Base-by-base conservation (phyloP, 1,140 invertebrate genomes). In the Drosophila kepulauana region DNA sequence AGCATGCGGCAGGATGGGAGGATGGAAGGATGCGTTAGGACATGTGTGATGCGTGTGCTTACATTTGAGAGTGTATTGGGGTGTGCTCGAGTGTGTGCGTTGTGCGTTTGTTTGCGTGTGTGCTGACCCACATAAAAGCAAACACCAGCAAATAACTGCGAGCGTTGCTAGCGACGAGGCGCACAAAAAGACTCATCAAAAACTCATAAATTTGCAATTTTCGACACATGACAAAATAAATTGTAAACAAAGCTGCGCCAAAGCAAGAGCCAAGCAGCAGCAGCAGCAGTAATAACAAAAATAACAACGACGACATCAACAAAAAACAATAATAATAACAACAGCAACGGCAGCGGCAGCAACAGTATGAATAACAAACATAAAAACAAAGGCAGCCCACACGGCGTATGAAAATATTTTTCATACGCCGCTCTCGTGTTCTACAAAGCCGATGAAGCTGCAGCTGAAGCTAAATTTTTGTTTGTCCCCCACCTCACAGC, bases 151-250 rank as follows among this genome's bases (percentile, higher is more conserved):
- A 48, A 77, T 72, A 72, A 79, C 72, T 68, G 48, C 51, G 48
- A 62, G 65, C 62, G 58, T 33, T 48, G 67, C 69, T 54, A 78
- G 64, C 73, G 66, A 79, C 72, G 61, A 75, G 41, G 56, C 70
- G 66, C 82, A 86, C 82, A 87, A 87, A 87, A 87, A 87, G 79
- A 79, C 84, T 88, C 82, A 87, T 87, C 84, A 87, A 87, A 87
- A 87, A 87, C 84, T 88, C 84, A 88, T 88, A 88, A 88, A 88
- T 88, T 88, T 88, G 80, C 84, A 78, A 88, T 88, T 88, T 88
- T 88, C 84, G 80, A 88, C 84, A 88, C 84, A 88, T 88, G 84
- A 88, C 84, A 88, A 88, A 88, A 88, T 80, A 88, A 88, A 88
- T 87, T 87, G 84, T 88, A 87, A 88, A 87, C 84, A 88, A 87